Evolutionary conservation across 2,797 vertebrate genomes (phyloP).

Genomic region (Siniperca scherzeri): DNA sequence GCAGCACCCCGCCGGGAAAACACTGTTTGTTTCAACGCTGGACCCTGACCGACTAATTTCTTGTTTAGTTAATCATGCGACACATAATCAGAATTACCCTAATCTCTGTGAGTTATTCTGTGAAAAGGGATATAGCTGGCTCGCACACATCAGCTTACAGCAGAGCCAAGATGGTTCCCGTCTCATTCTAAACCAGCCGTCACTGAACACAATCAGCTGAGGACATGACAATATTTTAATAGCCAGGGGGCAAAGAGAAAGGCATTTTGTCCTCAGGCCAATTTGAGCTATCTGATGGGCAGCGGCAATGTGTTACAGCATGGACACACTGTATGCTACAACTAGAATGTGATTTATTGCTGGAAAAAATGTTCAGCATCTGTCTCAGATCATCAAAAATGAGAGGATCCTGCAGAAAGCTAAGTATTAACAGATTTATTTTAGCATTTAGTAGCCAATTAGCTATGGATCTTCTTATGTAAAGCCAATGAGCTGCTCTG

Average conservation of each 20-base stretch:
- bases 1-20: constrained; percentile 50
- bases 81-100: constrained; percentile 74
- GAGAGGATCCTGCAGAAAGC: constrained; percentile 23
- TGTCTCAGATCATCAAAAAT: constrained; percentile 30
- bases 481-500: constrained; percentile 48
- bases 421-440: constrained; percentile 54
- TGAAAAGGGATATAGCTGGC: constrained; percentile 64
- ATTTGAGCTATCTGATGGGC: constrained; percentile 40
- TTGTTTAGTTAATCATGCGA: constrained; percentile 71
- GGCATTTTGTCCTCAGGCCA: constrained; percentile 37
- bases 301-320: constrained; percentile 10
- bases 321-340: background rate
- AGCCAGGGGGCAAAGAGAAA: constrained; percentile 22
- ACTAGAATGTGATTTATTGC: constrained; percentile 15
- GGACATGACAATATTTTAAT: constrained; percentile 58
- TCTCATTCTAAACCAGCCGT: constrained; percentile 59
- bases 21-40: constrained; percentile 45
- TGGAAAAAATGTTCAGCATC: constrained; percentile 15
- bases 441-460: constrained; percentile 47
- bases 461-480: constrained; percentile 40
- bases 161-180: constrained; percentile 50
- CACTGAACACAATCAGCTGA: constrained; percentile 61
- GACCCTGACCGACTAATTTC: constrained; percentile 66
- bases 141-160: constrained; percentile 63
- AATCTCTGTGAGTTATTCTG: constrained; percentile 65